Conservation (phyloP, 2,797 vertebrate species). For the Darevskia mixta region DNA sequence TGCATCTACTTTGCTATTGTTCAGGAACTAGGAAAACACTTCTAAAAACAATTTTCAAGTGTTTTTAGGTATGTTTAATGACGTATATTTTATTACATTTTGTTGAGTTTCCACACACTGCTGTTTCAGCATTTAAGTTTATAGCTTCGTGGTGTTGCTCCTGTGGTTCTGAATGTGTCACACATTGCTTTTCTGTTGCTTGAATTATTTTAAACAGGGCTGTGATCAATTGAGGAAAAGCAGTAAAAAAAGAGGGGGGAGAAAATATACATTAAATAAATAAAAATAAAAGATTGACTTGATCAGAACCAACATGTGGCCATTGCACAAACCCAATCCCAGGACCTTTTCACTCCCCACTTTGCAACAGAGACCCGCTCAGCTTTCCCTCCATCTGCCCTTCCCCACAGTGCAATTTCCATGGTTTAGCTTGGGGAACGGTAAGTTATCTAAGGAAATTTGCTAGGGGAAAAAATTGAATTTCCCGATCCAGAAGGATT, state of each 20-base stretch:
- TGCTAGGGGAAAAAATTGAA: slow-evolving; percentile 52
- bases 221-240: background rate
- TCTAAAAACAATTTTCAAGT: too few species aligned
- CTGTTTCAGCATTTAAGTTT: background rate
- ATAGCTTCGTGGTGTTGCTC: background rate
- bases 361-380: slow-evolving; percentile 6
- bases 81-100: too few species aligned
- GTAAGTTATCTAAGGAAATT: slow-evolving; percentile 37
- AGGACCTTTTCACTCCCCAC: background rate
- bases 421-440: slow-evolving; percentile 12
- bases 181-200: background rate
- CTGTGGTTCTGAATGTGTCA: too few species aligned
- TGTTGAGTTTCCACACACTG: background rate
- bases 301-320: background rate
- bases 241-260: background rate
- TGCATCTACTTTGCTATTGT: too few species aligned
- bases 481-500: slow-evolving; percentile 37
- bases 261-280: background rate
- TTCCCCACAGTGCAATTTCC: slow-evolving; percentile 22
- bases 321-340: slow-evolving; percentile 3
- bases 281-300: background rate
- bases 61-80: too few species aligned
- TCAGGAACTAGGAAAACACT: too few species aligned
- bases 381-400: too few species aligned
- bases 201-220: background rate